Percentiles rank a stretch among this genome's conserved stretches.
phyloP scores from a whole-genome alignment of 2,888 invertebrate species.

The Cremastobaeus sp. region DNA sequence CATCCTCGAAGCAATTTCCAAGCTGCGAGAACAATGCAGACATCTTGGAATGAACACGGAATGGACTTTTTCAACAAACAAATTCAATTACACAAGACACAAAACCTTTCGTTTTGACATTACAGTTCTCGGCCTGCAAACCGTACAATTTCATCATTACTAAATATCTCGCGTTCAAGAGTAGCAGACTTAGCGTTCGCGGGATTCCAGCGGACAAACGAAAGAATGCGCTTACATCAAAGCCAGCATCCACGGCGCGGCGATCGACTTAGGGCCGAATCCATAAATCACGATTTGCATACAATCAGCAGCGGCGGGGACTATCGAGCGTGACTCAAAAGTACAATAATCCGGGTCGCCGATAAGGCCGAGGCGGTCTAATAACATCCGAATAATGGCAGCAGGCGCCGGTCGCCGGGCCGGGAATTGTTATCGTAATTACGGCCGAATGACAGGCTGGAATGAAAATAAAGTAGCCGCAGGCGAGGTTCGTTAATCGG shows the following conservation, averaged over 20 bases:
- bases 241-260: not conserved
- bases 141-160: too few species aligned
- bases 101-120: too few species aligned
- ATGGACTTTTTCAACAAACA: too few species aligned
- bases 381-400: slow-evolving; percentile 39
- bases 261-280: slow-evolving; percentile 1
- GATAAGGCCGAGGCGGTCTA: slow-evolving; percentile 37
- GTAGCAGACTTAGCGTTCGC: too few species aligned
- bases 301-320: slow-evolving; percentile 27
- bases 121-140: too few species aligned
- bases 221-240: slow-evolving; percentile 24
- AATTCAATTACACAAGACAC: too few species aligned
- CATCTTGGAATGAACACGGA: too few species aligned
- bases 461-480: slow-evolving; percentile 52
- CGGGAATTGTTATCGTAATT: slow-evolving; percentile 59
- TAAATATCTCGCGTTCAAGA: too few species aligned
- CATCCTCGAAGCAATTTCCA: too few species aligned
- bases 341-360: slow-evolving; percentile 6
- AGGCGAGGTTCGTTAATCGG: slow-evolving; percentile 46
- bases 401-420: not conserved
- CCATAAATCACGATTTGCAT: slow-evolving; percentile 42
- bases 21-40: too few species aligned
- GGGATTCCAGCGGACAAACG: not conserved
- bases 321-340: slow-evolving; percentile 5
- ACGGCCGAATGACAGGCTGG: slow-evolving; percentile 48